Evolutionary conservation across 2,888 invertebrate genomes (phyloP).

Genomic region (Drosophila atripex): DNA sequence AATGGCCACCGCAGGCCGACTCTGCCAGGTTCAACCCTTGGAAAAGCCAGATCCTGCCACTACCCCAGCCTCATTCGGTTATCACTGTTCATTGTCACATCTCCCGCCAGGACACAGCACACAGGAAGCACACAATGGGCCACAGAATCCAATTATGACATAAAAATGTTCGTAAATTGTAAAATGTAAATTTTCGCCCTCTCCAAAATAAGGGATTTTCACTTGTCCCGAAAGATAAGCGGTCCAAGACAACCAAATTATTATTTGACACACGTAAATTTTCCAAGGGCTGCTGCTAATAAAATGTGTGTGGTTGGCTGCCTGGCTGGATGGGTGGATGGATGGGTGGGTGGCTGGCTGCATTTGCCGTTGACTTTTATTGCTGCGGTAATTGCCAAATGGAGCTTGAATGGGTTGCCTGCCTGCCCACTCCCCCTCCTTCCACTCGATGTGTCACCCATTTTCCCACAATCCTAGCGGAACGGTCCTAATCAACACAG

Average conservation of each 20-base stretch:
- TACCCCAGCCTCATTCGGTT: conserved; percentile 29
- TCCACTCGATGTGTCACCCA: background rate
- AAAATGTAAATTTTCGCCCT: conserved; percentile 71
- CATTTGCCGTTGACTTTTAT: conserved; percentile 71
- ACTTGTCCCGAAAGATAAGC: conserved; percentile 52
- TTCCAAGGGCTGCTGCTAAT: conserved; percentile 52
- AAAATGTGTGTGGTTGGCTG: conserved; percentile 45
- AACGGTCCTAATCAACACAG: conserved; percentile 55
- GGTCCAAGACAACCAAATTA: conserved; percentile 59
- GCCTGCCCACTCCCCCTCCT: background rate
- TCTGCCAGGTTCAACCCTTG: conserved; percentile 24
- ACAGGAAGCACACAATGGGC: conserved; percentile 49
- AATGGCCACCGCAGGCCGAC: conserved; percentile 31
- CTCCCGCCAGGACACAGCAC: conserved; percentile 17
- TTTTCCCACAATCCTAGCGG: conserved; percentile 3
- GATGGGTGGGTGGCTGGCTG: conserved; percentile 41
- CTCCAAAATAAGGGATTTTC: conserved; percentile 46
- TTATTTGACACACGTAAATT: conserved; percentile 78
- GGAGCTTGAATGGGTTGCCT: conserved; percentile 64
- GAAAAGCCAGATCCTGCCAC: background rate
- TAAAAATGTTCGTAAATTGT: conserved; percentile 76
- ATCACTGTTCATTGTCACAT: conserved; percentile 74
- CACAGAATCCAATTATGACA: conserved; percentile 74
- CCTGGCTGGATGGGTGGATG: conserved; percentile 8
- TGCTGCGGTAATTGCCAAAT: conserved; percentile 77